Evolutionary conservation across 1,140 invertebrate genomes (phyloP).

Genomic region (Brachionus koreanus): DNA sequence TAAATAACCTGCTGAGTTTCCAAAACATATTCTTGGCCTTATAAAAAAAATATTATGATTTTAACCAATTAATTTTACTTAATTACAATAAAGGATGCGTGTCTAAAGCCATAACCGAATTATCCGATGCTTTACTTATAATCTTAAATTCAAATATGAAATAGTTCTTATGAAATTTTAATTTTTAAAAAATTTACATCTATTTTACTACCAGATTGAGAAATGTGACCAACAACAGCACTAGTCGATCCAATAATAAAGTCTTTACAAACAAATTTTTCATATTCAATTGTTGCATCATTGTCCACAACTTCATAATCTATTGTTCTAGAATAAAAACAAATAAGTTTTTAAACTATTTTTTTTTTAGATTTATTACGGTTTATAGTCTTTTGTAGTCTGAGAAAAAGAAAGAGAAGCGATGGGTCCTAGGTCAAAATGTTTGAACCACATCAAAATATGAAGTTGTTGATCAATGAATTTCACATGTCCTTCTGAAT

Average conservation of each 20-base stretch:
- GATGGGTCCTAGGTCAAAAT: conserved; percentile 45
- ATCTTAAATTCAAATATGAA: conserved; percentile 49
- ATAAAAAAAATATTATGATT: not conserved
- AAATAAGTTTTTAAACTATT: not conserved
- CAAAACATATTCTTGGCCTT: conserved; percentile 55
- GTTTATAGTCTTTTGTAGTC: conserved; percentile 32
- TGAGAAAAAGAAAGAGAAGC: conserved; percentile 43
- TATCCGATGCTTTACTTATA: conserved; percentile 55
- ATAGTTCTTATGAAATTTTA: not conserved
- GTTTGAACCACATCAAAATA: conserved; percentile 56
- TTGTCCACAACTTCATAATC: conserved; percentile 46
- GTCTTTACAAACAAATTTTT: conserved; percentile 53
- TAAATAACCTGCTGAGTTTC: conserved; percentile 55
- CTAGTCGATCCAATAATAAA: conserved; percentile 56
- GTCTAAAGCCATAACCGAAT: conserved; percentile 53
- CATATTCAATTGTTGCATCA: conserved; percentile 55
- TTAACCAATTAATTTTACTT: not conserved
- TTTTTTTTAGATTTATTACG: not conserved
- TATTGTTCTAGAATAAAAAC: not conserved
- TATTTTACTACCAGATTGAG: conserved; percentile 54
- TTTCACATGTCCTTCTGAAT: conserved; percentile 57
- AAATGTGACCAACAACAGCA: conserved; percentile 54
- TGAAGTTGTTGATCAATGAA: conserved; percentile 59
- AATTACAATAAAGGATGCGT: conserved; percentile 56
- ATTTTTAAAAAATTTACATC: conserved; percentile 47